A percentile compares a stretch with the other conserved stretches of the same genome.
These are phyloP conservation scores for Cecropterus lyciades DNA, from an alignment of 1,140 invertebrate species.

Conservation along the genomic window DNA sequence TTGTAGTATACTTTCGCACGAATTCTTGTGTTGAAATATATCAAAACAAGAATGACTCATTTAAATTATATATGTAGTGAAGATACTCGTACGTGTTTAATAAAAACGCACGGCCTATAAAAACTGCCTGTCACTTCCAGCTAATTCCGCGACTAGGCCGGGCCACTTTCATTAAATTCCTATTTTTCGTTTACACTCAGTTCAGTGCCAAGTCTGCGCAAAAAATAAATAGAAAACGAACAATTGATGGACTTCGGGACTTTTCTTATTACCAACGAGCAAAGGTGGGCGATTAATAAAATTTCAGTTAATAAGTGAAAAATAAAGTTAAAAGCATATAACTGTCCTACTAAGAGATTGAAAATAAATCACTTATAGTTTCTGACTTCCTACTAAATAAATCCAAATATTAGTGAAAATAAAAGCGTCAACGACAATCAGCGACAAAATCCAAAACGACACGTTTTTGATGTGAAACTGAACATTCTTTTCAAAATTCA, in stretches of 20 bases:
- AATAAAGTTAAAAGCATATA: too few species aligned
- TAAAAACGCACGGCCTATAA: conserved; percentile 9
- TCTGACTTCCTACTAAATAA: too few species aligned
- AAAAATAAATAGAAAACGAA: conserved; percentile 28
- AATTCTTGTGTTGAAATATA: conserved; percentile 1
- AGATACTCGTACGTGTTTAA: background rate
- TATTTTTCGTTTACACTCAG: conserved; percentile 21
- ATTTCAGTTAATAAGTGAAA: too few species aligned
- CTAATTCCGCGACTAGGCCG: conserved; percentile 18
- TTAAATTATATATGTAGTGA: background rate
- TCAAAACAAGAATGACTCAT: conserved; percentile 1
- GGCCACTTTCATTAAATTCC: conserved; percentile 17
- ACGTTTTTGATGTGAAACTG: too few species aligned
- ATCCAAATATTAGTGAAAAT: too few species aligned
- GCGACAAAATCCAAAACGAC: too few species aligned
- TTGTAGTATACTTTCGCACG: too few species aligned
- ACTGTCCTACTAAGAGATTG: too few species aligned
- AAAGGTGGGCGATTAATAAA: background rate
- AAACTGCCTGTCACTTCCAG: conserved; percentile 21
- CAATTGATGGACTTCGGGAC: conserved; percentile 8
- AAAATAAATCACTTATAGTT: too few species aligned
- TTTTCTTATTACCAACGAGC: background rate
- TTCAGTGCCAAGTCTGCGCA: conserved; percentile 6
- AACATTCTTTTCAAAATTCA: too few species aligned
- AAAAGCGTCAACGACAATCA: too few species aligned